Conservation (phyloP, 2,797 vertebrate species). For the Anguilla pacifica region DNA sequence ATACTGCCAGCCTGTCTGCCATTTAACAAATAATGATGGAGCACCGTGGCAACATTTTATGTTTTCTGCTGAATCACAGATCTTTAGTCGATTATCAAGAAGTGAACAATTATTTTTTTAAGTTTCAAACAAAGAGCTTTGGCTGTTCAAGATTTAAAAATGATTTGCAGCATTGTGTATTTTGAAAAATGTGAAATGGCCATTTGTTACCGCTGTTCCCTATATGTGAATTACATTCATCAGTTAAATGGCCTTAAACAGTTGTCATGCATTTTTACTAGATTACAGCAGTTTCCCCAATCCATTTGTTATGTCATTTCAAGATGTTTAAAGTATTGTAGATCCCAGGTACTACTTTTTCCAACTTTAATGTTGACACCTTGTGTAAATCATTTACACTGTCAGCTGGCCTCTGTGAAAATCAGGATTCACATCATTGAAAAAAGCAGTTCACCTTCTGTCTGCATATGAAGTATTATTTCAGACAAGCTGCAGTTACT, state of each 20-base stretch:
- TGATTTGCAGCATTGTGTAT: conserved; percentile 64
- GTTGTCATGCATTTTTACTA: conserved; percentile 73
- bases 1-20: conserved; percentile 93
- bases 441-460: not conserved
- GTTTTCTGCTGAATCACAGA: conserved; percentile 61
- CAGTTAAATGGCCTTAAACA: conserved; percentile 64
- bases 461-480: not conserved
- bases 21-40: conserved; percentile 88
- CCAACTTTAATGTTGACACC: conserved; percentile 11
- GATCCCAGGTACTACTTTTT: conserved; percentile 24
- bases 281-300: conserved; percentile 64
- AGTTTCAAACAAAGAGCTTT: conserved; percentile 76
- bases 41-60: conserved; percentile 59
- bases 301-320: conserved; percentile 72
- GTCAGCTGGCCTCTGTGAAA: not conserved
- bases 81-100: conserved; percentile 43
- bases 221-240: conserved; percentile 61
- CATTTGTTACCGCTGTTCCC: conserved; percentile 67
- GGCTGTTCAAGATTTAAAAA: conserved; percentile 67
- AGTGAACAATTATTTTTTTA: conserved; percentile 83
- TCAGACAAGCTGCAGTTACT: not conserved
- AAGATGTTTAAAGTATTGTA: conserved; percentile 58
- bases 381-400: conserved; percentile 13
- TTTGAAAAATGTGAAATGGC: conserved; percentile 57
- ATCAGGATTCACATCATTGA: not conserved